phyloP scores from a whole-genome alignment of 1,140 invertebrate genomes.

The Panulirus ornatus region DNA sequence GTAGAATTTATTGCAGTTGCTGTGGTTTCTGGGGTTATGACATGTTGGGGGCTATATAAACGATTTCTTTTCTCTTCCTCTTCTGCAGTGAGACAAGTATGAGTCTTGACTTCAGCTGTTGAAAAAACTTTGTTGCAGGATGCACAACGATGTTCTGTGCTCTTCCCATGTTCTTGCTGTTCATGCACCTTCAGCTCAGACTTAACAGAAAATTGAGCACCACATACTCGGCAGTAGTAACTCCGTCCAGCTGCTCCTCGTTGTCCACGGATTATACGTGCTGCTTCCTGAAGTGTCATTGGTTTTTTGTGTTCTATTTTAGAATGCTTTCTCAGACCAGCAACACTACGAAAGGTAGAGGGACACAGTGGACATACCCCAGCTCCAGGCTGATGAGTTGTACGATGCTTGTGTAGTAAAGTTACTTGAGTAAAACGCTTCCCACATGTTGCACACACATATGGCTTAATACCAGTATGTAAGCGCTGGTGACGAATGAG shows the following conservation, averaged over 20 bases:
- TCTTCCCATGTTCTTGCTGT: constrained; percentile 56
- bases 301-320: constrained; percentile 55
- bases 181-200: constrained; percentile 78
- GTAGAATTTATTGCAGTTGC: not conserved
- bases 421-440: constrained; percentile 78
- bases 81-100: constrained; percentile 53
- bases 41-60: not conserved
- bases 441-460: constrained; percentile 79
- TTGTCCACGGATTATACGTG: constrained; percentile 69
- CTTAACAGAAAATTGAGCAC: constrained; percentile 78
- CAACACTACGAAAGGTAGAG: constrained; percentile 35
- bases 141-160: constrained; percentile 39
- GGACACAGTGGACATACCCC: constrained; percentile 51
- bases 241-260: constrained; percentile 39
- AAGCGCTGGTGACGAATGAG: constrained; percentile 79
- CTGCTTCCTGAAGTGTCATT: constrained; percentile 59
- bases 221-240: constrained; percentile 79
- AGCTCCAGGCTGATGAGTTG: constrained; percentile 49
- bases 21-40: not conserved
- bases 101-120: constrained; percentile 48
- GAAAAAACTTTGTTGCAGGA: constrained; percentile 59
- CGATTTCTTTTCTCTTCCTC: constrained; percentile 30
- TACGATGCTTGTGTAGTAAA: constrained; percentile 59
- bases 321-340: constrained; percentile 53
- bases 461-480: constrained; percentile 80